Percentiles rank a stretch among this genome's conserved stretches.
Evolutionary conservation across 1,140 invertebrate genomes (phyloP).

Genomic region (Diorhabda carinulata): DNA sequence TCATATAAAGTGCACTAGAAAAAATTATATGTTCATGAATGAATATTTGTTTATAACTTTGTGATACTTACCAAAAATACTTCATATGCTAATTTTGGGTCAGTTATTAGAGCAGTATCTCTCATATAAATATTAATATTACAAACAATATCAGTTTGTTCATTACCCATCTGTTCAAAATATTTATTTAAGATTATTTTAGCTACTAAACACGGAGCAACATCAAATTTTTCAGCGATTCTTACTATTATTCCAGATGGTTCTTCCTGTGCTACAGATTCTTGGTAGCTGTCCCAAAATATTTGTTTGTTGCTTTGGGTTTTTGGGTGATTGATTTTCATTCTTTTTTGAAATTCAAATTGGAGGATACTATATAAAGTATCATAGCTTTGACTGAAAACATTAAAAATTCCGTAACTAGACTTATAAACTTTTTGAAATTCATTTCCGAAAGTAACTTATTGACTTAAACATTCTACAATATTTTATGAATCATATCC

Average conservation of each 20-base stretch:
- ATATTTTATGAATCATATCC: neutral
- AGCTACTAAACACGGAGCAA: constrained; percentile 62
- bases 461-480: neutral
- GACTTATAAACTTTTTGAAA: constrained; percentile 17
- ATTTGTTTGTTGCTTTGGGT: constrained; percentile 33
- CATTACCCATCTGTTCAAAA: constrained; percentile 38
- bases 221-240: constrained; percentile 54
- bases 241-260: constrained; percentile 55
- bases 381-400: constrained; percentile 46
- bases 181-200: constrained; percentile 63
- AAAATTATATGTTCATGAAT: neutral
- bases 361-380: constrained; percentile 56
- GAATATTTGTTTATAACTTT: too few species aligned
- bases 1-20: constrained; percentile 66
- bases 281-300: constrained; percentile 40
- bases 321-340: constrained; percentile 47
- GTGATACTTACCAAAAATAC: constrained; percentile 63
- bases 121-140: constrained; percentile 61
- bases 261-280: constrained; percentile 39
- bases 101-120: constrained; percentile 67
- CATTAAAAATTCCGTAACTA: constrained; percentile 28
- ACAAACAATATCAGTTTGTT: constrained; percentile 22
- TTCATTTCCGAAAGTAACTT: constrained; percentile 17
- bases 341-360: constrained; percentile 46
- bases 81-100: constrained; percentile 70